These are phyloP conservation scores for Torymus tubicola DNA, from an alignment of 2,888 invertebrate genomes.

Conservation along the genomic window DNA sequence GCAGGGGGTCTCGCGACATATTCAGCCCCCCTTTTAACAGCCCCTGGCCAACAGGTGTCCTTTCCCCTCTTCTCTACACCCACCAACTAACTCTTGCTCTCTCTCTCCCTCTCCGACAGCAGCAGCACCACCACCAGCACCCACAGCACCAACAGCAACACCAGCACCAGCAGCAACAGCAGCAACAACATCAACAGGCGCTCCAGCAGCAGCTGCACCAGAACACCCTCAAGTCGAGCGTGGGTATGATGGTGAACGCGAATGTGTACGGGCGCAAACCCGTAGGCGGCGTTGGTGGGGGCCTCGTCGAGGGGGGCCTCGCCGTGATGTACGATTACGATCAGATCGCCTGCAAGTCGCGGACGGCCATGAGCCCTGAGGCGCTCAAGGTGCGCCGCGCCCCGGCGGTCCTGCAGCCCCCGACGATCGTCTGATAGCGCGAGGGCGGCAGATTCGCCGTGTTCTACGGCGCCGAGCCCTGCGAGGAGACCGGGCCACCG, in stretches of 20 bases:
- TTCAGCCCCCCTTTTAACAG: neutral
- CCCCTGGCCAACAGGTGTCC: neutral
- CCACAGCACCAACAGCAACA: conserved; percentile 36
- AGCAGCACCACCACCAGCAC: conserved; percentile 39
- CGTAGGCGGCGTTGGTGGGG: conserved; percentile 2
- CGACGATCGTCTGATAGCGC: conserved; percentile 85
- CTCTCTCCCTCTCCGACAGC: neutral
- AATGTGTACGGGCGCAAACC: conserved; percentile 37
- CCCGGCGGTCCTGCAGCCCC: conserved; percentile 92
- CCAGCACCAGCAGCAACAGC: conserved; percentile 44
- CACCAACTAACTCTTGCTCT: no score
- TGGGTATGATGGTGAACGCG: conserved; percentile 20
- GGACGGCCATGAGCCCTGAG: conserved; percentile 80
- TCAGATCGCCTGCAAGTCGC: conserved; percentile 69
- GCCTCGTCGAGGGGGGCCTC: conserved; percentile 66
- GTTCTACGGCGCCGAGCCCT: conserved; percentile 54
- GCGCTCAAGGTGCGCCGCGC: conserved; percentile 94
- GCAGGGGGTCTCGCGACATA: no score
- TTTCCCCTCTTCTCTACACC: no score
- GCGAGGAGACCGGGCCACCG: conserved; percentile 24
- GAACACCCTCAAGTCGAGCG: conserved; percentile 34
- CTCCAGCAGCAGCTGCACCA: conserved; percentile 45
- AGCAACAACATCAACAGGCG: conserved; percentile 37
- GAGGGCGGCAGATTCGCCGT: conserved; percentile 59
- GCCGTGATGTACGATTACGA: conserved; percentile 73